Evolutionary conservation across 2,888 invertebrate species (phyloP).

Genomic region (Tachina fera): DNA sequence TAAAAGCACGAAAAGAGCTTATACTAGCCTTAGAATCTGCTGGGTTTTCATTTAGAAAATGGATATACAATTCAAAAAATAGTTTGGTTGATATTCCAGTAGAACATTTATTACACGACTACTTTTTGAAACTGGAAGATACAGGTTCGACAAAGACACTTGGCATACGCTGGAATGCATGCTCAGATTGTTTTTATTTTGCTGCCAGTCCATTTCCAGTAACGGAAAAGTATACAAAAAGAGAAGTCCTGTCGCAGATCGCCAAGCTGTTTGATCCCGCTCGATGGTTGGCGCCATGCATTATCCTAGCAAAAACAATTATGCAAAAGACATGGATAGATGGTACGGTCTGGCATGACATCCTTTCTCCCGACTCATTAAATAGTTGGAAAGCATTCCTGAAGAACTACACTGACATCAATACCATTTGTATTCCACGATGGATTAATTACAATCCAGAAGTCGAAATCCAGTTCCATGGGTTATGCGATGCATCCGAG

Average conservation of each 20-base stretch:
- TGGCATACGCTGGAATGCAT: not conserved
- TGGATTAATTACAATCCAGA: slow-evolving; percentile 46
- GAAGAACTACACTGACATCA: slow-evolving; percentile 35
- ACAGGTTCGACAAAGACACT: not conserved
- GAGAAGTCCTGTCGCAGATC: slow-evolving; percentile 59
- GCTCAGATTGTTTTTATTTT: slow-evolving; percentile 53
- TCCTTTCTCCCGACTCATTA: slow-evolving; percentile 17
- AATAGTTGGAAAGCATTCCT: slow-evolving; percentile 44
- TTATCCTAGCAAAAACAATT: slow-evolving; percentile 63
- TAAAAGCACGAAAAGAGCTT: not conserved
- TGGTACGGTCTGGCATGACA: slow-evolving; percentile 53
- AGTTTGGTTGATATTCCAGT: not conserved
- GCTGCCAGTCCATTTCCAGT: not conserved
- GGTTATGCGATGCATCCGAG: slow-evolving; percentile 46
- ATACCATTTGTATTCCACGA: slow-evolving; percentile 53
- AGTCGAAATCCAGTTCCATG: slow-evolving; percentile 49
- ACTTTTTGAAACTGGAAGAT: not conserved
- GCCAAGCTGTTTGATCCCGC: slow-evolving; percentile 69
- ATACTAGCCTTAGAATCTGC: not conserved
- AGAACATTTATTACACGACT: not conserved
- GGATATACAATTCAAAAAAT: not conserved
- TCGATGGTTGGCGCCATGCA: slow-evolving; percentile 61
- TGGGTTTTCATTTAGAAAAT: not conserved
- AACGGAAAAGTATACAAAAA: slow-evolving; percentile 39
- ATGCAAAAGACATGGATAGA: slow-evolving; percentile 66